phyloP scores from a whole-genome alignment of 2,113 vertebrate species.

The Phyllostomus discolor region DNA sequence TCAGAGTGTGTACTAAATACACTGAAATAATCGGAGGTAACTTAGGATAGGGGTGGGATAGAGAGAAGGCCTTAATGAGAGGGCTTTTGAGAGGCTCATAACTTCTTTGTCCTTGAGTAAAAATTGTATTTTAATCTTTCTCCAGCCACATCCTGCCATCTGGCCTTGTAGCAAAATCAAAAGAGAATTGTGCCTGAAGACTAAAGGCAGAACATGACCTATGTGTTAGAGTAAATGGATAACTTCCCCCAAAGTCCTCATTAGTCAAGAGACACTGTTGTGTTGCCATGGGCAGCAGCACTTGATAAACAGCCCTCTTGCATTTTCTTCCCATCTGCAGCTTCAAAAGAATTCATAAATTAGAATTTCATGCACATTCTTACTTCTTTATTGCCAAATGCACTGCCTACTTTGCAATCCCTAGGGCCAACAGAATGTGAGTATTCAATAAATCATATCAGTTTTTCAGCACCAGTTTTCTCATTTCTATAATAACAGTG shows the following conservation, averaged over 20 bases:
- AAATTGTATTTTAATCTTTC: background rate
- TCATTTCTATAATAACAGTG: background rate
- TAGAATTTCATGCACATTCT: background rate
- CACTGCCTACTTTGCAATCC: background rate
- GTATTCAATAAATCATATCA: background rate
- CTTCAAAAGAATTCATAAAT: background rate
- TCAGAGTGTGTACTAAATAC: background rate
- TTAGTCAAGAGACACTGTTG: background rate
- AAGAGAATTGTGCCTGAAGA: background rate
- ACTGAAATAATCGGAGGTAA: background rate
- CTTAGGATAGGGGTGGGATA: background rate
- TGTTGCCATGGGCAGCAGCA: background rate
- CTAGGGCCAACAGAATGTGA: background rate
- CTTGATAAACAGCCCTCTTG: background rate
- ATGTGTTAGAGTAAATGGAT: background rate
- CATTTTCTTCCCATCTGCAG: background rate
- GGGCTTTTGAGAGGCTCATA: background rate
- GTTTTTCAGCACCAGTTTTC: background rate
- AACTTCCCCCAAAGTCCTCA: background rate
- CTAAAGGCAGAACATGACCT: background rate
- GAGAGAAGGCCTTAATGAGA: background rate
- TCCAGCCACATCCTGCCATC: background rate
- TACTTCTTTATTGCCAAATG: background rate
- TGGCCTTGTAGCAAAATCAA: conserved; percentile 10
- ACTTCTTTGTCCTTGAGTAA: background rate